A percentile compares a stretch with the other conserved stretches of the same genome.
Conservation (phyloP, 2,113 vertebrate genomes). For the Syngnathus scovelli region DNA sequence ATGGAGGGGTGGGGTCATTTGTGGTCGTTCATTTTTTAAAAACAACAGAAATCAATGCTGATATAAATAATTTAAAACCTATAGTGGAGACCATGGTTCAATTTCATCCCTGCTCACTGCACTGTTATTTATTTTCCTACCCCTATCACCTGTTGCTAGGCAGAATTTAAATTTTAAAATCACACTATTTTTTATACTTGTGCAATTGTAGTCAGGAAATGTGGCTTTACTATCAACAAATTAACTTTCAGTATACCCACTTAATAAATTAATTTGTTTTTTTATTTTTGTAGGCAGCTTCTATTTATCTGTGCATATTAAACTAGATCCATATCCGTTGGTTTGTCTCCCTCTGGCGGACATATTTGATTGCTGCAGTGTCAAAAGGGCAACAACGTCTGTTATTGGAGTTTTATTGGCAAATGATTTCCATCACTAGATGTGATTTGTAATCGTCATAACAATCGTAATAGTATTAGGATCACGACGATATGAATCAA, state of each 20-base stretch:
- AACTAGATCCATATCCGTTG: no score
- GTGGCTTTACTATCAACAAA: no score
- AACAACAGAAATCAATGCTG: not conserved
- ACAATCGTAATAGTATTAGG: slow-evolving; percentile 2
- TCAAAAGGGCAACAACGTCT: slow-evolving; percentile 1
- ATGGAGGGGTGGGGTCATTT: not conserved
- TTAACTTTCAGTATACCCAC: no score
- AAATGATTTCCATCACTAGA: slow-evolving; percentile 9
- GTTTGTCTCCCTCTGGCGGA: not conserved
- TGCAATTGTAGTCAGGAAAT: no score
- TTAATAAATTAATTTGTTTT: no score
- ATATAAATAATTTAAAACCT: not conserved
- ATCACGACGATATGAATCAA: not conserved
- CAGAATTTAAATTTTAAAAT: not conserved
- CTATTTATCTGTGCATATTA: no score
- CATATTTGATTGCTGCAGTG: not conserved
- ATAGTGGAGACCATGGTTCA: not conserved
- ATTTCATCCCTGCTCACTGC: no score
- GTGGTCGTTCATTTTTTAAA: not conserved
- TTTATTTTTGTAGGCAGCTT: no score
- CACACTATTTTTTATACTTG: no score
- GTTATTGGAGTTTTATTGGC: slow-evolving; percentile 32
- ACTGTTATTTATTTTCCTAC: not conserved
- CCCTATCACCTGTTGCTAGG: not conserved
- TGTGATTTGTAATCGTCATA: slow-evolving; percentile 25